phyloP scores from a whole-genome alignment of 2,888 invertebrate species.

The Pardosa pseudoannulata region DNA sequence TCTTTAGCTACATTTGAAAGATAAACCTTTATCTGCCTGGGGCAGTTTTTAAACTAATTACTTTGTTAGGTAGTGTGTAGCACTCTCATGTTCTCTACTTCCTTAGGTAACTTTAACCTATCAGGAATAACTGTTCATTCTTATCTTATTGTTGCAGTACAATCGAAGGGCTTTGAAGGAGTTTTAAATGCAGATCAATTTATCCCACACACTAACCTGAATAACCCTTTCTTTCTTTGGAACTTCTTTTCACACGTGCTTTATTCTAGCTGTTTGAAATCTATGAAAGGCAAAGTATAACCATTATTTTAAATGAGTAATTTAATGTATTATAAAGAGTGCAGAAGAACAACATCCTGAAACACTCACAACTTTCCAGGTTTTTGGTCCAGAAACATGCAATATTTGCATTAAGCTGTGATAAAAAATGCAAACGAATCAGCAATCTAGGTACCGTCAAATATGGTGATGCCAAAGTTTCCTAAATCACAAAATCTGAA shows the following conservation, averaged over 20 bases:
- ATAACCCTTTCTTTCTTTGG: not conserved
- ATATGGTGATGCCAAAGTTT: slow-evolving; percentile 70
- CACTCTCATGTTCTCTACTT: slow-evolving; percentile 54
- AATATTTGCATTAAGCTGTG: slow-evolving; percentile 65
- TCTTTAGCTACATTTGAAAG: slow-evolving; percentile 52
- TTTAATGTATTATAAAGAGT: not conserved
- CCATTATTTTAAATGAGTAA: not conserved
- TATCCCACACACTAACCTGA: not conserved
- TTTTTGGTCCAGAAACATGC: slow-evolving; percentile 66
- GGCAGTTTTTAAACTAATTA: slow-evolving; percentile 62
- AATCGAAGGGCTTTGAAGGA: slow-evolving; percentile 14
- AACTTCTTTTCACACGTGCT: not conserved
- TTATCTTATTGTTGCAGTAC: slow-evolving; percentile 16
- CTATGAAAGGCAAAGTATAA: not conserved
- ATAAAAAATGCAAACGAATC: slow-evolving; percentile 57
- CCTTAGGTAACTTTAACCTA: slow-evolving; percentile 53
- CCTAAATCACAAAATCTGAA: slow-evolving; percentile 50
- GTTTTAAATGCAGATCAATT: not conserved
- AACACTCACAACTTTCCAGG: slow-evolving; percentile 29
- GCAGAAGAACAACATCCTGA: slow-evolving; percentile 13
- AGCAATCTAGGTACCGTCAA: slow-evolving; percentile 64
- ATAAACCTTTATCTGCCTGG: slow-evolving; percentile 53
- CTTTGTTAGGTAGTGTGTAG: slow-evolving; percentile 65
- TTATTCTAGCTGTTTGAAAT: not conserved
- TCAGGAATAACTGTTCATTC: slow-evolving; percentile 53